Evolutionary conservation across 2,888 invertebrate genomes (phyloP), one percentile per base, ranked within the genome.

Genomic region (Drosophila quinaria): DNA sequence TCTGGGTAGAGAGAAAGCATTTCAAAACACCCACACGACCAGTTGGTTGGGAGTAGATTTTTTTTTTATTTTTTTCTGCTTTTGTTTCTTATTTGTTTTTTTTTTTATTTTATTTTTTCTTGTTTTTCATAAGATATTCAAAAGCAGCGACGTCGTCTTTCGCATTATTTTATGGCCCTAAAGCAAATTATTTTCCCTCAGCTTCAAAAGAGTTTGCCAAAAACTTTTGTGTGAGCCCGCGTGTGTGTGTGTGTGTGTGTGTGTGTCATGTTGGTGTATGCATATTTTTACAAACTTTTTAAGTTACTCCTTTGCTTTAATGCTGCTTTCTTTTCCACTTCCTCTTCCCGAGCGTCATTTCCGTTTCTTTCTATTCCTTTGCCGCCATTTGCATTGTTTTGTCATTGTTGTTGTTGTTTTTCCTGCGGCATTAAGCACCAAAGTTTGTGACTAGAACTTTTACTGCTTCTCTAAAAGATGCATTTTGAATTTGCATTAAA

Each of bases 131-230:
- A 52, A 51, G 37, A 31, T 67, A 58, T 74, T 55, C 35, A 52
- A 39, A 51, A 46, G 22, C 55, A 56, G 49, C 74, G 19, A 19
- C 39, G 54, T 49, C 64, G 63, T 74, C 65, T 81, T 78, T 78
- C 46, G 81, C 84, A 87, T 84, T 84, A 84, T 84, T 82, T 87
- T 75, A 87, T 84, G 75, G 85, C 87, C 87, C 81, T 64, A 54
- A 71, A 81, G 87, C 73, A 74, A 83, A 83, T 84, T 87, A 83
- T 87, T 87, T 86, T 78, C 64, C 67, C 72, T 73, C 69, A 58
- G 50, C 67, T 73, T 72, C 54, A 41, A 61, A 78, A 74, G 80
- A 82, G 67, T 87, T 82, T 75, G 84, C 56, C 70, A 58, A 75
- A 77, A 87, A 84, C 60, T 82, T 82, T 83, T 73, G 42, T 46